Base-by-base conservation (phyloP, 92 coral and sea anemone species). In the Porites rus region DNA sequence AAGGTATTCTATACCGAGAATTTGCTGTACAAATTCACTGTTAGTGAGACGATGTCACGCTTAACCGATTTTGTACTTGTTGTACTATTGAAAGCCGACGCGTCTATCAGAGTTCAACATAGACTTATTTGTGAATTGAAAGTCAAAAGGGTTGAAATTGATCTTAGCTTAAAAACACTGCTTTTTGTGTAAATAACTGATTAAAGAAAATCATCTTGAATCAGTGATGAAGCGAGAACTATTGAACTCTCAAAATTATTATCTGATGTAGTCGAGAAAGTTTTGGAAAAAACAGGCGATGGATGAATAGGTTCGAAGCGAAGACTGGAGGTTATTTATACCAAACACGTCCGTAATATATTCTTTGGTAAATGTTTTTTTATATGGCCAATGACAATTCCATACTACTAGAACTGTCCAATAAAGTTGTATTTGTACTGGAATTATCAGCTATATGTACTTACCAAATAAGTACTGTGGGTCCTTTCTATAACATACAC, bases 401-500 rank as follows among this genome's bases (percentile, higher is more conserved):
- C 46, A 6, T 38, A 38, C 46, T 4, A 38, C 46, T 4, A 38
- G 46, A 38, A 38, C 46, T 38, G 46, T 38, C 46, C 46, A 56
- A 14, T 56, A 56, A 56, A 56, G 16, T 56, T 2, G 61, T 10
- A 56, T 56, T 67, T 67, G 24, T 19, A 67, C 13, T 62, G n/a
- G 21, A 62, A 18, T 62, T 7, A 62, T 14, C 61, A 56, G 61
- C n/a, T 62, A 16, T 4, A 10, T 59, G n/a, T 72, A 92, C 99
- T 93, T 81, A 97, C 99, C 98, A 97, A 81, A 84, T 97, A 97
- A 8, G 83, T 72, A 60, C 89, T 88, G 66, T 88, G 97, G 3
- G 93, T 78, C 14, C 95, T 94, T 81, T 97, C 99, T 12, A 97
- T 90, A 12, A 93, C 93, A 46, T 97, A 92, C 18, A 97, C 93